phyloP scores from a whole-genome alignment of 2,113 vertebrate genomes.

The Phalacrocorax aristotelis region DNA sequence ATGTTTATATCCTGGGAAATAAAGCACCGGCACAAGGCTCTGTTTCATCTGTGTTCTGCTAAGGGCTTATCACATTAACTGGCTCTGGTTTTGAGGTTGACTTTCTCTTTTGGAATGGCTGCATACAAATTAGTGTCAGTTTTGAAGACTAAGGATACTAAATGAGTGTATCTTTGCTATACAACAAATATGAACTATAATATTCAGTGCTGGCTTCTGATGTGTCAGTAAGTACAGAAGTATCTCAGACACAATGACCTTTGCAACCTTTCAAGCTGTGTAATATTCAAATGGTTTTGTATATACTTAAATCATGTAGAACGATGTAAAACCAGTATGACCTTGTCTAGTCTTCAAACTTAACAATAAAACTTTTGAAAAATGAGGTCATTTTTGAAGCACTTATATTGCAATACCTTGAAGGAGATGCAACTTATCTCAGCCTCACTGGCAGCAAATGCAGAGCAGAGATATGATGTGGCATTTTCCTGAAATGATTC shows the following conservation, averaged over 20 bases:
- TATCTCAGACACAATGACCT: constrained; percentile 73
- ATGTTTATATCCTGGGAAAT: constrained; percentile 22
- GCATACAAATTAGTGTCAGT: constrained; percentile 62
- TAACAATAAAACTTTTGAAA: constrained; percentile 87
- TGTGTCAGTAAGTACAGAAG: constrained; percentile 72
- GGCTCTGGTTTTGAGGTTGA: constrained; percentile 69
- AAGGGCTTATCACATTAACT: constrained; percentile 33
- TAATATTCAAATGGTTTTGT: constrained; percentile 80
- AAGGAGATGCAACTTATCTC: constrained; percentile 3
- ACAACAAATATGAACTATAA: constrained; percentile 68
- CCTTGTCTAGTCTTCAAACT: constrained; percentile 84
- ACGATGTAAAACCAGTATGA: constrained; percentile 81
- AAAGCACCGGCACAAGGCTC: neutral
- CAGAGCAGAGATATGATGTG: neutral
- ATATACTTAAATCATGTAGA: constrained; percentile 82
- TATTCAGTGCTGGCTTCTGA: constrained; percentile 72
- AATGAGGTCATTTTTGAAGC: constrained; percentile 52
- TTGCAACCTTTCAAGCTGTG: constrained; percentile 80
- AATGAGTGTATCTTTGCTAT: constrained; percentile 73
- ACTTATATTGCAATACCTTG: constrained; percentile 37
- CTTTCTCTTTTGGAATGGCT: constrained; percentile 79
- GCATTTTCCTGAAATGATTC: neutral
- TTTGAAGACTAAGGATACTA: constrained; percentile 73
- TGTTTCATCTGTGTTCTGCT: constrained; percentile 9
- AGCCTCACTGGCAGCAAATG: neutral